These are phyloP conservation scores for Cottus gobio DNA, from an alignment of 2,113 vertebrate species.

Conservation along the genomic window DNA sequence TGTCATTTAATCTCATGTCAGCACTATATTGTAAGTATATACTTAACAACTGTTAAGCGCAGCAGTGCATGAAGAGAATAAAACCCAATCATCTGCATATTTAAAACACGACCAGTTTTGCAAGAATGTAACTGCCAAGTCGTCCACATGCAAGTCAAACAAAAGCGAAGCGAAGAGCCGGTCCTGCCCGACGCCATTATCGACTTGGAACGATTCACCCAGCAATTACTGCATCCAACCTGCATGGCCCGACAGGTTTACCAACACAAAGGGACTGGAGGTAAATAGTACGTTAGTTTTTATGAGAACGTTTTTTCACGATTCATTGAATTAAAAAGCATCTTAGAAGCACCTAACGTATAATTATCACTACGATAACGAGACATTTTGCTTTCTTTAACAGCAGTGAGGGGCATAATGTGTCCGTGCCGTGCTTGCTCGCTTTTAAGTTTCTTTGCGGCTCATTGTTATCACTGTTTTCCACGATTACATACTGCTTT, in stretches of 20 bases:
- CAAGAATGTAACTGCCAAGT: conserved; percentile 45
- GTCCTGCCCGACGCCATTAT: not conserved
- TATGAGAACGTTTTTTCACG: not conserved
- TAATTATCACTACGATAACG: too few relatives aligned
- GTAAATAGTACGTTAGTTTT: not conserved
- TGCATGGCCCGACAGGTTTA: not conserved
- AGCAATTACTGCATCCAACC: not conserved
- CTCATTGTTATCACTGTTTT: not conserved
- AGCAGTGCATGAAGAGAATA: not conserved
- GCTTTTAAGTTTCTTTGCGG: not conserved
- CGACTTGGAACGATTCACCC: not conserved
- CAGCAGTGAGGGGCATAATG: not conserved
- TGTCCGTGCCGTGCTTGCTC: not conserved
- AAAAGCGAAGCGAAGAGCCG: conserved; percentile 9
- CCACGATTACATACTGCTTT: not conserved
- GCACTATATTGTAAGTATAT: not conserved
- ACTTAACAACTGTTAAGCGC: not conserved
- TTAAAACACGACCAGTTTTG: conserved; percentile 33
- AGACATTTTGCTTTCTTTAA: too few relatives aligned
- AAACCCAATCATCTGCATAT: conserved; percentile 12
- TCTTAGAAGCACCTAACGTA: not conserved
- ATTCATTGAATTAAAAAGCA: not conserved
- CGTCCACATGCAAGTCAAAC: conserved; percentile 14
- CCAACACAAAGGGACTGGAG: not conserved
- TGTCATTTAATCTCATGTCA: not conserved